These are phyloP conservation scores for Iphiclides podalirius DNA, from an alignment of 2,888 invertebrate species.

Conservation along the genomic window DNA sequence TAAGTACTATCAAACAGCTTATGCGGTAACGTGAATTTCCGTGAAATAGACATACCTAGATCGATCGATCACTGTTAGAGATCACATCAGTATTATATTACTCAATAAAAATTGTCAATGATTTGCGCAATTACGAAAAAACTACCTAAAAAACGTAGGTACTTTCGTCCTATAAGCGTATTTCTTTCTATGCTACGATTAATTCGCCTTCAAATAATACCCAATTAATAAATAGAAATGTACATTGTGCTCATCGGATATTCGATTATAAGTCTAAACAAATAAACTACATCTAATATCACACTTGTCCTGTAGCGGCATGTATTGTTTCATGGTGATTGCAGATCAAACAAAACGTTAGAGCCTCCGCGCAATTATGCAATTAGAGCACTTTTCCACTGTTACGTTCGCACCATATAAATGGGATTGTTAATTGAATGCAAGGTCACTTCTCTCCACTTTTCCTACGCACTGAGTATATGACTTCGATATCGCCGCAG, in stretches of 20 bases:
- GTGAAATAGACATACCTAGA: no score
- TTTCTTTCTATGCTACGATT: conserved; percentile 38
- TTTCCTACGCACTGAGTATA: conserved; percentile 37
- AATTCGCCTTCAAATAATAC: background rate
- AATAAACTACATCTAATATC: conserved; percentile 56
- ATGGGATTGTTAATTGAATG: conserved; percentile 29
- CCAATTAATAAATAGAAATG: conserved; percentile 13
- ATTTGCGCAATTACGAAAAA: conserved; percentile 26
- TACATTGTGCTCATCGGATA: conserved; percentile 19
- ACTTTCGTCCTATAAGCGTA: conserved; percentile 50
- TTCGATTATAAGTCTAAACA: conserved; percentile 18
- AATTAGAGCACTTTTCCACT: conserved; percentile 38
- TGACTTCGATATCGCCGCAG: conserved; percentile 52
- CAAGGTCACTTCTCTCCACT: conserved; percentile 46
- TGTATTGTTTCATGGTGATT: conserved; percentile 28
- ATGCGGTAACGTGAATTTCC: no score
- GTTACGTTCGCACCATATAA: conserved; percentile 34
- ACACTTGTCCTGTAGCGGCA: conserved; percentile 46
- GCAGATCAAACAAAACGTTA: conserved; percentile 27
- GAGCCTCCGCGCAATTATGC: conserved; percentile 39
- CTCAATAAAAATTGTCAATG: background rate
- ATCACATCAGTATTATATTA: conserved; percentile 5
- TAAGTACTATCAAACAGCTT: no score
- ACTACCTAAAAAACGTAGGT: conserved; percentile 31
- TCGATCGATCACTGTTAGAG: no score